Evolutionary conservation across 1,140 invertebrate species (phyloP), one percentile per base, ranked within the genome.

Genomic region (Drosophila serrata): DNA sequence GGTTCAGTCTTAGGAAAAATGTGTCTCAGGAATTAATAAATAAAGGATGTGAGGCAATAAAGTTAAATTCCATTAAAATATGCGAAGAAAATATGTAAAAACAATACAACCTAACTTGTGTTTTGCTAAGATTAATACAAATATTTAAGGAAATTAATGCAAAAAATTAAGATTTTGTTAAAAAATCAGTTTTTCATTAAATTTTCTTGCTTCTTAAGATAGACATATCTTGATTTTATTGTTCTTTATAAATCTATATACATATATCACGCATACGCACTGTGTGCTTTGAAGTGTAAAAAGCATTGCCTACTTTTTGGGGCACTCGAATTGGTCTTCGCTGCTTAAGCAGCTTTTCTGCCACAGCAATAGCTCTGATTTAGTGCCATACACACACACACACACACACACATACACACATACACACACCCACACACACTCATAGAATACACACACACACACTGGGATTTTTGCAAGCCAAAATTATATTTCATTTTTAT

Each of bases 401-500:
- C 3, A 22, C n/a, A n/a, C n/a, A 0, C 19, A 0, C 1, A 27
- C 29, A 57, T 7, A 49, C 37, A 27, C 56, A 53, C 57, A 58
- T 75, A 39, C 0, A 39, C n/a, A n/a, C n/a, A 39, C 6, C 5
- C 40, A 42, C 17, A 42, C n/a, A 42, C 13, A 35, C 9, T 19
- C 29, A 40, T 33, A 33, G 31, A 33, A 33, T 1, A 46, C 46
- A 56, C 48, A 51, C 40, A 29, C 56, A 58, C 59, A 49, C 56
- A 58, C 59, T 46, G 68, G 69, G 75, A 79, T 43, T 11, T 86
- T 86, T 82, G 57, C 15, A 9, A 56, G 75, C 45, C 56, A 40
- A 76, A 77, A 74, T 82, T 79, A 88, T 80, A 77, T 87, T 88
- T 87, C 64, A 74, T 88, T 77, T 87, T 88, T 87, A 87, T 87